Base-by-base conservation (phyloP, 2,888 invertebrate species). In the Agonopterix heracliana region DNA sequence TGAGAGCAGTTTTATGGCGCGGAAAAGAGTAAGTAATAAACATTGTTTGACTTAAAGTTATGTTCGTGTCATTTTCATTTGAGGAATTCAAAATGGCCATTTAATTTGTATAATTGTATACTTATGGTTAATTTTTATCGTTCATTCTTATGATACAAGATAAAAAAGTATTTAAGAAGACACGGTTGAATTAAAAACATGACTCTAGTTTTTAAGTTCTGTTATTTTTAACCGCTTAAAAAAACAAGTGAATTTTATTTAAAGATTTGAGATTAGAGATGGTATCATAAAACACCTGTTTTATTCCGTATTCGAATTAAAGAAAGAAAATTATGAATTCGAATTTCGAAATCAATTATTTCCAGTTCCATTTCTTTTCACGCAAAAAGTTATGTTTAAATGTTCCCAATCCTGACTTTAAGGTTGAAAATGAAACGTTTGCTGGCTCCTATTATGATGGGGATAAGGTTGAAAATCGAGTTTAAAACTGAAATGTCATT, bases 1-100 rank as follows among this genome's bases (percentile, higher is more conserved):
- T 58, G 56, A 34, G 11, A 26, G 51, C 34, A 50, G 50, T 26
- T 52, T 55, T 53, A 54, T 55, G 43, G 52, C n/a, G 47, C 45
- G 53, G 47, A 54, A 58, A 54, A 51, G 48, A 50, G 38, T 13
- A 10, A 13, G 14, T 3, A 13, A 14, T 35, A 10, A 52, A 49
- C 51, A 54, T 52, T 49, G 51, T 45, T 54, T 48, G 45, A 46
- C 44, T 49, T 45, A 36, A 42, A 41, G 38, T 43, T 12, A 17
- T 9, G 7, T 5, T 36, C 34, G 26, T 34, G 42, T 34, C 34
- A 34, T 35, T 43, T 11, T 41, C 11, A 12, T 8, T 12, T 41
- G 13, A 8, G 41, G 11, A 41, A 41, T 12, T 46, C 11, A 13
- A 12, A 12, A 34, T 34, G 35, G 34, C 3, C 34, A 14, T 34